These are phyloP conservation scores for Centropyge bicolor DNA, from an alignment of 2,797 vertebrate genomes.

Conservation along the genomic window DNA sequence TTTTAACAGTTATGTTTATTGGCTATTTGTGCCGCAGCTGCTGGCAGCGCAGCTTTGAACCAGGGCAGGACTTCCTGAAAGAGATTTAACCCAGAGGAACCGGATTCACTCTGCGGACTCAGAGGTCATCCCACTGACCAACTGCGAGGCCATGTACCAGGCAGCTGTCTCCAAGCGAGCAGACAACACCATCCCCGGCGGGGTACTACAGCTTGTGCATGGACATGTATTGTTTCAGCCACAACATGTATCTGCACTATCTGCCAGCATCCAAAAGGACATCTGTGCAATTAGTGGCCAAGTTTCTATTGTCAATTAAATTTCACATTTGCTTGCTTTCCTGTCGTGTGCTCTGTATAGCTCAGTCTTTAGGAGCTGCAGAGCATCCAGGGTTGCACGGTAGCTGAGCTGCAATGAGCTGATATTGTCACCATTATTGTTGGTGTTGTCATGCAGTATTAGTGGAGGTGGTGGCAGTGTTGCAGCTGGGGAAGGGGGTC, in stretches of 20 bases:
- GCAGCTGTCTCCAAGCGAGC: conserved; percentile 87
- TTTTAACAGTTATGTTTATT: conserved; percentile 26
- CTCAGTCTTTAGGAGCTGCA: not conserved
- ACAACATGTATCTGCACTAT: conserved; percentile 8
- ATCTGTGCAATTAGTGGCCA: conserved; percentile 6
- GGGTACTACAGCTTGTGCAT: conserved; percentile 81
- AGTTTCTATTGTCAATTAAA: not conserved
- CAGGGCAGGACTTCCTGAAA: conserved; percentile 82
- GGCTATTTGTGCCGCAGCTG: conserved; percentile 78
- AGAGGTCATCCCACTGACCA: conserved; percentile 86
- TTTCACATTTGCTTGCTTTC: conserved; percentile 9
- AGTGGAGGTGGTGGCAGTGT: conserved; percentile 62
- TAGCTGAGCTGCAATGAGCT: conserved; percentile 23
- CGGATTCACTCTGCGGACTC: conserved; percentile 80
- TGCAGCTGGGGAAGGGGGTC: conserved; percentile 44
- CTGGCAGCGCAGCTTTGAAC: conserved; percentile 79
- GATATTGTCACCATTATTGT: conserved; percentile 55
- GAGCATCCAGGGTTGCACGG: conserved; percentile 6
- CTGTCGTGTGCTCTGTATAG: not conserved
- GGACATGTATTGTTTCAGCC: conserved; percentile 36
- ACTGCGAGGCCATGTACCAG: conserved; percentile 92
- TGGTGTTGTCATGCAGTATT: conserved; percentile 56
- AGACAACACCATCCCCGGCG: conserved; percentile 80
- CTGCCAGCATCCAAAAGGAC: conserved; percentile 3
- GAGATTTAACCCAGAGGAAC: conserved; percentile 75